These are phyloP conservation scores for Drosophila infuscata DNA, from an alignment of 2,888 invertebrate genomes.

Conservation along the genomic window DNA sequence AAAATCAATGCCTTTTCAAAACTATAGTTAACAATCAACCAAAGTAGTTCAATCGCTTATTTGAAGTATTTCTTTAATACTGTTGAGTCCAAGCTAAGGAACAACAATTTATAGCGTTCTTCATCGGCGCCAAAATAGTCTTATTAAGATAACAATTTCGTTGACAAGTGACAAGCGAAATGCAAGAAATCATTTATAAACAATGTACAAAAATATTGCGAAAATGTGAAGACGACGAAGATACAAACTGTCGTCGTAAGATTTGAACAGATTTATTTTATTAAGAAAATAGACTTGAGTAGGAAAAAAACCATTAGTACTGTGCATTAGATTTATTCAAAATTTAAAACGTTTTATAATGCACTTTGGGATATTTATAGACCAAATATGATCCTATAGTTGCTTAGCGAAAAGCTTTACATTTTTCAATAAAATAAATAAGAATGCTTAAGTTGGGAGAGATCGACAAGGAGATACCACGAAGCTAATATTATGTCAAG, in stretches of 20 bases:
- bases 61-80: background rate
- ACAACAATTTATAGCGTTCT: background rate
- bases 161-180: slow-evolving; percentile 37
- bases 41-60: background rate
- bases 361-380: background rate
- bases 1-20: background rate
- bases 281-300: background rate
- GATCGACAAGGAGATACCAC: background rate
- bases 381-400: background rate
- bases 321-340: background rate
- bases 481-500: background rate
- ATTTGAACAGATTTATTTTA: background rate
- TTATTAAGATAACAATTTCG: slow-evolving; percentile 37
- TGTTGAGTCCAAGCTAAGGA: background rate
- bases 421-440: background rate
- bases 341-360: background rate
- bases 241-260: background rate
- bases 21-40: background rate
- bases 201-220: slow-evolving; percentile 16
- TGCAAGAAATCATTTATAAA: slow-evolving; percentile 18
- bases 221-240: background rate
- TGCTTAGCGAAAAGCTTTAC: background rate
- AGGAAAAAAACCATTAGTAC: background rate
- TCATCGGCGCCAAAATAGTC: background rate
- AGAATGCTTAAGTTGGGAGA: background rate